Evolutionary conservation across 2,888 invertebrate genomes (phyloP).

Genomic region (Argynnis bischoffii): DNA sequence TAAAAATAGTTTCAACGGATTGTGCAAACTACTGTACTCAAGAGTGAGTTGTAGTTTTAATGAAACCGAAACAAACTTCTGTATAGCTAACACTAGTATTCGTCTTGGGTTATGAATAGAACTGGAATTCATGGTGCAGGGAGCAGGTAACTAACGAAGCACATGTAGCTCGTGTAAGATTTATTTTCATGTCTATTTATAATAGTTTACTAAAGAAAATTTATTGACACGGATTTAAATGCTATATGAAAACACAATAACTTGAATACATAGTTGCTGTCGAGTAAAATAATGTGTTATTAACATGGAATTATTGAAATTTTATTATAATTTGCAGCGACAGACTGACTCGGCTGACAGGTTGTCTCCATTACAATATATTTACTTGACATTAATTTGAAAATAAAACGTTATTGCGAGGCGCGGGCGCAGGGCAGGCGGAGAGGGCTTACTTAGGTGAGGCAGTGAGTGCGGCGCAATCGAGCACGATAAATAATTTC

Average conservation of each 20-base stretch:
- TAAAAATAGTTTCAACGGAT: too few species aligned
- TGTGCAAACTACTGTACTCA: too few species aligned
- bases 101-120: too few species aligned
- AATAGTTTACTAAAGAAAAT: neutral
- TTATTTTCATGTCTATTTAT: too few species aligned
- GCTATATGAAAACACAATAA: neutral
- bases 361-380: slow-evolving; percentile 22
- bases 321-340: slow-evolving; percentile 11
- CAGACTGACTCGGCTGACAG: slow-evolving; percentile 9
- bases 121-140: too few species aligned
- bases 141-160: too few species aligned
- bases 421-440: neutral
- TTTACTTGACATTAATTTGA: slow-evolving; percentile 23
- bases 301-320: slow-evolving; percentile 15
- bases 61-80: too few species aligned
- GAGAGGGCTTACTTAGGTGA: neutral
- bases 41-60: too few species aligned
- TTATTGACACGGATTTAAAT: neutral
- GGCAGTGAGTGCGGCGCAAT: slow-evolving; percentile 19
- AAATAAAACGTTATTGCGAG: slow-evolving; percentile 25
- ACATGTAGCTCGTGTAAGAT: too few species aligned
- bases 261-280: neutral
- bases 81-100: too few species aligned
- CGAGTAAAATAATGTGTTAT: neutral
- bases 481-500: slow-evolving; percentile 40